A percentile compares a stretch with the other conserved stretches of the same genome.
Conservation (phyloP, 1,140 invertebrate genomes). For the Drosophila hydei region DNA sequence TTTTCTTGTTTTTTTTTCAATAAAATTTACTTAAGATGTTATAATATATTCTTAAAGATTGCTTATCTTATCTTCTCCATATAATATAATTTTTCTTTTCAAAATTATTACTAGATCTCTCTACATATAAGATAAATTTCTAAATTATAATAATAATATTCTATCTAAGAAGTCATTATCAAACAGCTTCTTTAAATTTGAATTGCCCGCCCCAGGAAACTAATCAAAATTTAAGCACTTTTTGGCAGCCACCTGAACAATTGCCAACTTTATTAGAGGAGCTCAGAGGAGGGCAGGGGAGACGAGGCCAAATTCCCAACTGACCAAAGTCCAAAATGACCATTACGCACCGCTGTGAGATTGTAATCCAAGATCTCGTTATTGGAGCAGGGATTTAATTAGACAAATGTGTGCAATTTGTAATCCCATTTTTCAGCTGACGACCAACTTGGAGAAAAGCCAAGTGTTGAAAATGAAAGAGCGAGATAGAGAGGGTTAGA, state of each 20-base stretch:
- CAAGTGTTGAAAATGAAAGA: too few relatives aligned
- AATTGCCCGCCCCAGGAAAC: conserved; percentile 3
- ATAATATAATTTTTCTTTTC: too few relatives aligned
- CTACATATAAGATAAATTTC: too few relatives aligned
- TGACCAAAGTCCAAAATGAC: conserved; percentile 43
- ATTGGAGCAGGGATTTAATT: conserved; percentile 83
- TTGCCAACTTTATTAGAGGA: conserved; percentile 5
- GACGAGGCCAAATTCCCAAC: conserved; percentile 11
- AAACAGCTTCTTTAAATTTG: conserved; percentile 8
- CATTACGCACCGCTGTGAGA: conserved; percentile 78
- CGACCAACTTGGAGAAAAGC: conserved; percentile 62
- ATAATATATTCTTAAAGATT: too few relatives aligned
- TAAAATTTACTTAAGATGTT: too few relatives aligned
- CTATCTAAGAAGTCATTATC: not conserved
- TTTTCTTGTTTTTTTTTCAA: too few relatives aligned
- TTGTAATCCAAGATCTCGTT: conserved; percentile 78
- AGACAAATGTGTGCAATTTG: conserved; percentile 83
- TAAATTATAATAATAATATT: too few relatives aligned
- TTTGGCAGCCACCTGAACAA: conserved; percentile 18
- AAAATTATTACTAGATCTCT: too few relatives aligned
- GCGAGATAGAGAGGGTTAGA: not conserved
- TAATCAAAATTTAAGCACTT: conserved; percentile 21
- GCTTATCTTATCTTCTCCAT: too few relatives aligned
- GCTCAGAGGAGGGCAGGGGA: not conserved
- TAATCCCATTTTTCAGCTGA: conserved; percentile 82